Evolutionary conservation across 2,888 invertebrate genomes (phyloP).

Genomic region (Dicyrtomina minuta): DNA sequence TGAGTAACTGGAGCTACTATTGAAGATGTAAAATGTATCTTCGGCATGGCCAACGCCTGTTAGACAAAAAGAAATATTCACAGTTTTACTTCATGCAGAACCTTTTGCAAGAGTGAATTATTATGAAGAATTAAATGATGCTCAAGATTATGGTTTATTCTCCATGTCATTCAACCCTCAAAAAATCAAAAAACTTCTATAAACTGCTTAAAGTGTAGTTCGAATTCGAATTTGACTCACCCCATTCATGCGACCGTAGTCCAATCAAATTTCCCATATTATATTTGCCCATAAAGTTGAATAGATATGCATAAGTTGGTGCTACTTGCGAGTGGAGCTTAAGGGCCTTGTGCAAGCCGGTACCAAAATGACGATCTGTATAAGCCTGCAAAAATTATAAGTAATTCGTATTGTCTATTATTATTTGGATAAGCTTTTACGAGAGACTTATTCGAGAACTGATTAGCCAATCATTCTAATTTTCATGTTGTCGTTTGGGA

Average conservation of each 20-base stretch:
- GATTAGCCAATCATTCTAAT: no score
- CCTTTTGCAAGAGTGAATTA: no score
- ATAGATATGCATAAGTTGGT: slow-evolving; percentile 46
- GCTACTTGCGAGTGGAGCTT: slow-evolving; percentile 48
- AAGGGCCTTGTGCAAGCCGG: slow-evolving; percentile 43
- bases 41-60: slow-evolving; percentile 29
- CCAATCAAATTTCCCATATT: slow-evolving; percentile 41
- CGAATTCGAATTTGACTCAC: no score
- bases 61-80: slow-evolving; percentile 21
- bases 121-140: no score
- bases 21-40: slow-evolving; percentile 44
- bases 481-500: no score
- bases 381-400: slow-evolving; percentile 47
- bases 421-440: no score
- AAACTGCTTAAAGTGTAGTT: no score
- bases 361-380: slow-evolving; percentile 43
- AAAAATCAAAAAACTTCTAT: no score
- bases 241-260: slow-evolving; percentile 40
- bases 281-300: slow-evolving; percentile 41
- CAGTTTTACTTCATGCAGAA: no score
- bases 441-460: no score
- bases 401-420: no score
- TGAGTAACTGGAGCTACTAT: slow-evolving; percentile 35
- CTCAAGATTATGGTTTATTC: neutral
- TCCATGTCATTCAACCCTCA: no score